Evolutionary conservation across 2,888 invertebrate species (phyloP).

Genomic region (Eupithecia subumbrata): DNA sequence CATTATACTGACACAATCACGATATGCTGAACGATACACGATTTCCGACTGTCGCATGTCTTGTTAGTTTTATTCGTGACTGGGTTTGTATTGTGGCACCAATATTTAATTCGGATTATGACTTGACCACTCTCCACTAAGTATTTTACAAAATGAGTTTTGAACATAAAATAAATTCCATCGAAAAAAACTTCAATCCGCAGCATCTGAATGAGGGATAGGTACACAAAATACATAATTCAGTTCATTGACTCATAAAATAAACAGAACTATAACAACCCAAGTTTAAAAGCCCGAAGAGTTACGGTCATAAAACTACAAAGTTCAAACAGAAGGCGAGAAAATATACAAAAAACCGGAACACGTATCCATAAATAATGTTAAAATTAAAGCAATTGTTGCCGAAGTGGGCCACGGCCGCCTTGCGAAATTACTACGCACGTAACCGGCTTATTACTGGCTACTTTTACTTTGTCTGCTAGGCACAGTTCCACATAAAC

Average conservation of each 20-base stretch:
- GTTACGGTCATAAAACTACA: constrained; percentile 6
- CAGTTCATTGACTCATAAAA: constrained; percentile 19
- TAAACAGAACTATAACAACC: not conserved
- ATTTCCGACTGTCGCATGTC: constrained; percentile 11
- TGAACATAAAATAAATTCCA: no score
- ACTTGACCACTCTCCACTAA: no score
- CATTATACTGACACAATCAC: constrained; percentile 24
- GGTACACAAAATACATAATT: constrained; percentile 5
- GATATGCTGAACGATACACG: constrained; percentile 14
- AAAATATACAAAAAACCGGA: constrained; percentile 32
- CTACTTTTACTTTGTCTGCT: constrained; percentile 54
- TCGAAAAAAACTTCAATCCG: not conserved
- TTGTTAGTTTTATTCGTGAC: constrained; percentile 12
- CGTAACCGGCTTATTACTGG: constrained; percentile 51
- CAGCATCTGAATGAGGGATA: not conserved
- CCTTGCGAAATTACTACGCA: constrained; percentile 55
- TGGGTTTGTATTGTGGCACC: not conserved
- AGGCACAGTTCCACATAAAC: constrained; percentile 23
- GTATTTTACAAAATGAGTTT: no score
- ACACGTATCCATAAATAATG: constrained; percentile 44
- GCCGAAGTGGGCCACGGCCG: constrained; percentile 58
- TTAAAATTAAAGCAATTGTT: constrained; percentile 48
- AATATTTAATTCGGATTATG: not conserved
- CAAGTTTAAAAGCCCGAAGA: not conserved
- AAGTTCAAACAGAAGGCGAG: constrained; percentile 9